Conservation (phyloP, 2,797 vertebrate species). For the Myiotriccus ornatus region DNA sequence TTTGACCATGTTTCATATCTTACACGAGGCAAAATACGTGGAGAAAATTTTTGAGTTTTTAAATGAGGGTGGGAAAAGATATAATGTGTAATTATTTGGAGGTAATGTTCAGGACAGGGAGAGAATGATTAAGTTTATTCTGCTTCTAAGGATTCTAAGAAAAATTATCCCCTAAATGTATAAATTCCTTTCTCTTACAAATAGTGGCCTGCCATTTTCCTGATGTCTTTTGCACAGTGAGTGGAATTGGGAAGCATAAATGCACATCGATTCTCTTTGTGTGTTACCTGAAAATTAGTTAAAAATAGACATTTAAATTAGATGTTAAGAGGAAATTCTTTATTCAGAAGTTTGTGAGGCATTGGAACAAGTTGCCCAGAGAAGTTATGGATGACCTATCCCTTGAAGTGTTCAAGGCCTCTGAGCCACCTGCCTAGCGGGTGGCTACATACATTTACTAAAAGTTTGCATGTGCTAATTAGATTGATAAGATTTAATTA, state of each 20-base stretch:
- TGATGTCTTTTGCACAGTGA: background rate
- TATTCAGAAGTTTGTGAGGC: background rate
- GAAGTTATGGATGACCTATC: background rate
- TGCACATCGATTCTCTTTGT: background rate
- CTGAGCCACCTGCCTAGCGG: background rate
- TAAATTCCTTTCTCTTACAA: background rate
- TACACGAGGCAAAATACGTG: background rate
- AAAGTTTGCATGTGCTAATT: background rate
- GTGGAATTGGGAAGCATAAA: background rate
- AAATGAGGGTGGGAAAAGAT: background rate
- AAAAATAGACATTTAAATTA: background rate
- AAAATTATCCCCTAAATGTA: background rate
- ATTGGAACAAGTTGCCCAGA: background rate
- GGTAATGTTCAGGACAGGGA: background rate
- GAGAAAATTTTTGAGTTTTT: background rate
- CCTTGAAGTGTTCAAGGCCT: background rate
- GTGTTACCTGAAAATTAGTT: background rate
- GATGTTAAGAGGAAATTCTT: background rate
- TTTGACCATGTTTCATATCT: background rate
- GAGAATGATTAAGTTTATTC: background rate
- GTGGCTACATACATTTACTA: background rate
- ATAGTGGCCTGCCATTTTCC: background rate
- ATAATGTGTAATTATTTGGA: background rate
- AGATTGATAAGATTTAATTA: background rate
- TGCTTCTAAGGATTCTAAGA: background rate